Conservation (phyloP, 2,113 vertebrate species). For the Pristiophorus japonicus region DNA sequence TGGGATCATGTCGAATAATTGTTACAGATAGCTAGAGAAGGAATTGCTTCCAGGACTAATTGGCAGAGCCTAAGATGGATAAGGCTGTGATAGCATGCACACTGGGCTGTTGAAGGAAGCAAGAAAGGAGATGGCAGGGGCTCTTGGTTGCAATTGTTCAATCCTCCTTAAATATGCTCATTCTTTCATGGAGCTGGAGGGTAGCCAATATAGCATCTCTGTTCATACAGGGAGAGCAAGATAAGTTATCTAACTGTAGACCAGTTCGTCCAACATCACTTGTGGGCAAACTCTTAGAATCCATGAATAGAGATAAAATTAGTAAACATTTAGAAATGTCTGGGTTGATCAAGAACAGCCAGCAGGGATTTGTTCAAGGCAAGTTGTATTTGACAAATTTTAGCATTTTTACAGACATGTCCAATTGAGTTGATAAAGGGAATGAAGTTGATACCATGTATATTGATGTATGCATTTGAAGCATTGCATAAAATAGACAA, state of each 20-base stretch:
- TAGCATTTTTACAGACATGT: background rate
- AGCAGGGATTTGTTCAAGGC: background rate
- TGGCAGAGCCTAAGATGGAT: background rate
- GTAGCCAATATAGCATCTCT: background rate
- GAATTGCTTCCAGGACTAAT: background rate
- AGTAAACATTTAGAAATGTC: background rate
- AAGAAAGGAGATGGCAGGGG: background rate
- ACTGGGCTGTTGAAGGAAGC: too few relatives aligned
- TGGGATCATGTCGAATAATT: background rate
- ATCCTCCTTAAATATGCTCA: background rate
- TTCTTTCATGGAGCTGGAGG: background rate
- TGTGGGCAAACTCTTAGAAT: background rate
- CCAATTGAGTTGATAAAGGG: background rate
- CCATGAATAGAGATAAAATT: background rate
- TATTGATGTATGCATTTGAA: background rate
- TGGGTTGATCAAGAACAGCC: background rate
- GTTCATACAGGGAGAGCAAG: background rate
- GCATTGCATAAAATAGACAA: background rate
- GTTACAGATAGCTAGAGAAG: background rate
- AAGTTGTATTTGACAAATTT: background rate
- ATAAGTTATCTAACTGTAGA: background rate
- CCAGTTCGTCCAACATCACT: background rate
- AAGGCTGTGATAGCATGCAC: background rate
- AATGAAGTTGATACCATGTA: background rate
- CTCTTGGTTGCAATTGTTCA: background rate